A percentile compares a stretch with the other conserved stretches of the same genome.
phyloP scores from a whole-genome alignment of 2,797 vertebrate species.

The Limnodromus scolopaceus region DNA sequence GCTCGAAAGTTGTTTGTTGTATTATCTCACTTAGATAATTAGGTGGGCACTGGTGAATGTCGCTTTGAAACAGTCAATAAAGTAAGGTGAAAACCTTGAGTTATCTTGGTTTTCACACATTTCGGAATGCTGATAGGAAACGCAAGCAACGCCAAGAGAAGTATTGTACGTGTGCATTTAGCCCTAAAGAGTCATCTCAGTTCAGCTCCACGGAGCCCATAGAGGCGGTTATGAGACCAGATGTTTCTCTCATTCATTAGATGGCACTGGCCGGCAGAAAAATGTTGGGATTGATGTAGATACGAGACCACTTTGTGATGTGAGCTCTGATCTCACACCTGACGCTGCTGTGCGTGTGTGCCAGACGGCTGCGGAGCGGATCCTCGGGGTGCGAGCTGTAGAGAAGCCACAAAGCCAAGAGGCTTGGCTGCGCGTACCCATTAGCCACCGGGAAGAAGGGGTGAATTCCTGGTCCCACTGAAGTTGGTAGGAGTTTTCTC shows the following conservation, averaged over 20 bases:
- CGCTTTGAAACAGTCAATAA: constrained; percentile 26
- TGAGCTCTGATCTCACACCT: background rate
- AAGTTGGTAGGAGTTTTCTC: background rate
- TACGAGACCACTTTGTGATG: background rate
- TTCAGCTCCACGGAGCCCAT: background rate
- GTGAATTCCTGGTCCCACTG: background rate
- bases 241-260: background rate
- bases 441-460: background rate
- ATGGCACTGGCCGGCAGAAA: background rate
- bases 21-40: constrained; percentile 55
- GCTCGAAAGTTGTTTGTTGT: background rate
- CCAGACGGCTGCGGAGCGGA: background rate
- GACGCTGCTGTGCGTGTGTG: background rate
- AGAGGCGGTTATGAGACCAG: background rate
- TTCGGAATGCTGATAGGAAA: constrained; percentile 1
- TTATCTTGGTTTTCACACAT: constrained; percentile 47
- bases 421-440: background rate
- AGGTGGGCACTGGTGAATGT: background rate
- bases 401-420: background rate
- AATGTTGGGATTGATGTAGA: background rate
- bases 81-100: constrained; percentile 26
- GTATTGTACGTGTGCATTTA: background rate
- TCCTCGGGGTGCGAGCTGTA: accelerated
- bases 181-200: background rate
- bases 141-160: background rate